Conservation (phyloP, 1,140 invertebrate species). For the Drosophila ogumai region DNA sequence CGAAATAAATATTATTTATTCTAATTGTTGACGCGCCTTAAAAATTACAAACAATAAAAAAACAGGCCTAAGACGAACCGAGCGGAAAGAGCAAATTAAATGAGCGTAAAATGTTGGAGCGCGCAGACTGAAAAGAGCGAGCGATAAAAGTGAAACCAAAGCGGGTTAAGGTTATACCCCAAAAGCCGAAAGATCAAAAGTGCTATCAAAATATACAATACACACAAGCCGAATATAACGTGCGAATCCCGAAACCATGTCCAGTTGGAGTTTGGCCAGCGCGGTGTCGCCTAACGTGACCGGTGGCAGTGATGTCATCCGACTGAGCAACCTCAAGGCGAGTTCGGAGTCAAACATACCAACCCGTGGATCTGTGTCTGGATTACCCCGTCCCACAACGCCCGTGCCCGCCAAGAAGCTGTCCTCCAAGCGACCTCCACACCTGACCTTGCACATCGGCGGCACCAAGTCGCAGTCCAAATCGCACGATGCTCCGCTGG, state of each 20-base stretch:
- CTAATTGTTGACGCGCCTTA: conserved; percentile 48
- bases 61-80: conserved; percentile 36
- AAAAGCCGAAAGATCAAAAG: conserved; percentile 32
- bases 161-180: conserved; percentile 17
- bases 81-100: conserved; percentile 37
- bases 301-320: conserved; percentile 57
- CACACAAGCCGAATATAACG: conserved; percentile 4
- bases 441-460: conserved; percentile 56
- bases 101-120: conserved; percentile 20
- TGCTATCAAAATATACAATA: conserved; percentile 2
- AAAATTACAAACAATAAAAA: conserved; percentile 30
- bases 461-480: conserved; percentile 6
- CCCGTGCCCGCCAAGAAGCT: conserved; percentile 63
- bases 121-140: conserved; percentile 3
- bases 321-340: conserved; percentile 53
- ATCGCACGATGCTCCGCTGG: conserved; percentile 44
- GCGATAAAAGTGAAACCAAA: conserved; percentile 19
- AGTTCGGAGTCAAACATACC: conserved; percentile 53
- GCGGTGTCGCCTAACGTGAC: conserved; percentile 64
- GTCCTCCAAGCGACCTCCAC: conserved; percentile 54
- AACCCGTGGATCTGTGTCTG: conserved; percentile 11
- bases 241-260: conserved; percentile 49
- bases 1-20: conserved; percentile 46
- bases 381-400: conserved; percentile 61
- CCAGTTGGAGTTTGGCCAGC: conserved; percentile 74